Percentiles rank a stretch among this genome's conserved stretches.
These are phyloP conservation scores for Diloba caeruleocephala DNA, from an alignment of 2,888 invertebrate genomes.

Conservation along the genomic window DNA sequence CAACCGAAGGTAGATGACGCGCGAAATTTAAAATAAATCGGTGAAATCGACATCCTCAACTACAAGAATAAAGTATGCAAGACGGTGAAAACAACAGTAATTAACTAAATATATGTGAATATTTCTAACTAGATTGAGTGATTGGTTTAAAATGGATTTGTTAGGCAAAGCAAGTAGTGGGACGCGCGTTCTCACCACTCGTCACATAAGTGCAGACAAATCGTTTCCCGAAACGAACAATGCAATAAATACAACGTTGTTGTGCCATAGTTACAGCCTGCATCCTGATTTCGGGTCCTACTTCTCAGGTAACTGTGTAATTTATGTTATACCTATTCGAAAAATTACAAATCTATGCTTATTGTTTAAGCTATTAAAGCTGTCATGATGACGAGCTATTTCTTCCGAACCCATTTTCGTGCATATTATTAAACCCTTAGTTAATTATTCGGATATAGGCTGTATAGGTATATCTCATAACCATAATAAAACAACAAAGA, in stretches of 20 bases:
- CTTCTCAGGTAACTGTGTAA: slow-evolving; percentile 71
- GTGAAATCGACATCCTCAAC: slow-evolving; percentile 16
- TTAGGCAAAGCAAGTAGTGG: slow-evolving; percentile 70
- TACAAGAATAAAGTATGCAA: slow-evolving; percentile 39
- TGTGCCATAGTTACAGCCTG: slow-evolving; percentile 77
- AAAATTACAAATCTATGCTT: neutral
- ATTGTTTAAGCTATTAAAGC: no score
- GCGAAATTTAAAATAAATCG: slow-evolving; percentile 51
- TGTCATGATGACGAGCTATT: no score
- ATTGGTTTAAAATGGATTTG: slow-evolving; percentile 71
- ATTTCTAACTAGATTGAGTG: slow-evolving; percentile 22
- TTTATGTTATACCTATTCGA: neutral
- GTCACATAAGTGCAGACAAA: slow-evolving; percentile 76
- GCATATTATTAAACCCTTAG: no score
- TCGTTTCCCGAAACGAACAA: slow-evolving; percentile 64
- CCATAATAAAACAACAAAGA: no score
- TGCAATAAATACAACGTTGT: slow-evolving; percentile 76
- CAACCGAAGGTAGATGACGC: slow-evolving; percentile 48
- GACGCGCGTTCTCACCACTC: slow-evolving; percentile 64
- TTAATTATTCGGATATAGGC: no score
- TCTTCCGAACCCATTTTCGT: no score
- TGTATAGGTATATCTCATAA: no score
- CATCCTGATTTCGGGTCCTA: slow-evolving; percentile 80
- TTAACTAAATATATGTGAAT: slow-evolving; percentile 20
- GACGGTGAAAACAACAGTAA: slow-evolving; percentile 14